Evolutionary conservation across 2,888 invertebrate species (phyloP).

Genomic region (Clanis bilineata): DNA sequence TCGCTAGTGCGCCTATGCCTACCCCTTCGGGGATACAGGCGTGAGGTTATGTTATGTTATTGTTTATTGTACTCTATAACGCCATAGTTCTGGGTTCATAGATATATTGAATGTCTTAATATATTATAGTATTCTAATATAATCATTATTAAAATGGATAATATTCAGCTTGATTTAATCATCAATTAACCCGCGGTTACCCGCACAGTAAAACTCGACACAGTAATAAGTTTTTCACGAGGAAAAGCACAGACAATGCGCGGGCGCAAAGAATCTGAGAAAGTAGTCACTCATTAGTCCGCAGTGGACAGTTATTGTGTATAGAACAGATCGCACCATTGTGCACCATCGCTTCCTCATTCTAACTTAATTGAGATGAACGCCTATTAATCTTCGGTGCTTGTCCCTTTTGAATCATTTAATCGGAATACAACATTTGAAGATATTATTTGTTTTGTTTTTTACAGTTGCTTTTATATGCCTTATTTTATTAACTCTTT

Average conservation of each 20-base stretch:
- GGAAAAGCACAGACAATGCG: conserved; percentile 70
- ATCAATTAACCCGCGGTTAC: conserved; percentile 19
- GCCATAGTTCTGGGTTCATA: no score
- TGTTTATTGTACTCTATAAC: no score
- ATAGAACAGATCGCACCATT: conserved; percentile 58
- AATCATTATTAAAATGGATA: background rate
- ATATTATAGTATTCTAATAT: background rate
- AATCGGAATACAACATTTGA: background rate
- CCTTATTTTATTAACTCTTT: no score
- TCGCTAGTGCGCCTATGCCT: no score
- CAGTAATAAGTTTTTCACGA: conserved; percentile 65
- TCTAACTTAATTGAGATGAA: conserved; percentile 41
- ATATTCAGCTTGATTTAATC: conserved; percentile 17
- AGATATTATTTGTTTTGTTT: no score
- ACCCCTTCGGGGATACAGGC: no score
- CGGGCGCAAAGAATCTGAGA: conserved; percentile 61
- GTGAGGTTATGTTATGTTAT: no score
- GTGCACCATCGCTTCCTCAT: conserved; percentile 62
- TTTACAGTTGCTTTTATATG: no score
- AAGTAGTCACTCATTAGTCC: conserved; percentile 53
- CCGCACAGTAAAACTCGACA: conserved; percentile 29
- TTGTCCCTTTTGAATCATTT: background rate
- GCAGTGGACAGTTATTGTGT: conserved; percentile 69
- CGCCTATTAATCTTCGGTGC: background rate
- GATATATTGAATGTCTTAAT: no score